Conservation (phyloP, 1,140 invertebrate genomes). For the Camponotus floridanus region DNA sequence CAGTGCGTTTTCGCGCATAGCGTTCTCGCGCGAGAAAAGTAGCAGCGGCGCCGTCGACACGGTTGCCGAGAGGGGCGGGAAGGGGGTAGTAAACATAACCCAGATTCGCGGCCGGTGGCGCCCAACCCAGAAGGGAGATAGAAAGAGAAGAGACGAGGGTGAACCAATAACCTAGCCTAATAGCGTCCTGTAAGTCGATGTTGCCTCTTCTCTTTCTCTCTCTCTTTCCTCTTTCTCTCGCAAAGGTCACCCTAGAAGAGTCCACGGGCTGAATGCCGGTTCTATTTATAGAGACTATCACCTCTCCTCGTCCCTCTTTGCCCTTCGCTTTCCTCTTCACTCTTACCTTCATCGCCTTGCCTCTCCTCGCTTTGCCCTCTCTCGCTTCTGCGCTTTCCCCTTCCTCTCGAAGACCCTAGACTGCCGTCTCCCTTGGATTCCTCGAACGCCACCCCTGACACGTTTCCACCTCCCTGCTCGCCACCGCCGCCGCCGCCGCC, state of each 20-base stretch:
- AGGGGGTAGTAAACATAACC: constrained; percentile 81
- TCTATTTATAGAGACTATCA: constrained; percentile 80
- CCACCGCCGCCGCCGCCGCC: not conserved
- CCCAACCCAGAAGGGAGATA: constrained; percentile 49
- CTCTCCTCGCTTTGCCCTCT: not conserved
- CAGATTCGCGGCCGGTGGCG: constrained; percentile 73
- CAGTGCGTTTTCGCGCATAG: not conserved
- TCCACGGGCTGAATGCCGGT: constrained; percentile 62
- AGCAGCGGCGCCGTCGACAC: constrained; percentile 20
- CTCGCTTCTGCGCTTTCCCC: constrained; percentile 1
- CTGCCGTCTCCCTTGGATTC: constrained; percentile 19
- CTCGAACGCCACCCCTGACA: constrained; percentile 53
- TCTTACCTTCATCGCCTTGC: constrained; percentile 3
- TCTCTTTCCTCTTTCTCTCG: constrained; percentile 42
- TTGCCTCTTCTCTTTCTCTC: constrained; percentile 36
- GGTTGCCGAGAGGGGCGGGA: constrained; percentile 23
- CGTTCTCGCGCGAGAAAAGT: constrained; percentile 32
- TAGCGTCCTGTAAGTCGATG: constrained; percentile 68
- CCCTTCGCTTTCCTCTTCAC: constrained; percentile 1
- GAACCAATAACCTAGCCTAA: constrained; percentile 81
- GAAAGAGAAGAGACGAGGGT: constrained; percentile 56
- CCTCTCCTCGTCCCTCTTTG: constrained; percentile 49
- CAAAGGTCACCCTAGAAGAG: constrained; percentile 79
- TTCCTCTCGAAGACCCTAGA: constrained; percentile 7
- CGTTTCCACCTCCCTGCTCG: constrained; percentile 40